These are phyloP conservation scores for Trichechus manatus DNA, from an alignment of 2,113 vertebrate species.

Conservation along the genomic window DNA sequence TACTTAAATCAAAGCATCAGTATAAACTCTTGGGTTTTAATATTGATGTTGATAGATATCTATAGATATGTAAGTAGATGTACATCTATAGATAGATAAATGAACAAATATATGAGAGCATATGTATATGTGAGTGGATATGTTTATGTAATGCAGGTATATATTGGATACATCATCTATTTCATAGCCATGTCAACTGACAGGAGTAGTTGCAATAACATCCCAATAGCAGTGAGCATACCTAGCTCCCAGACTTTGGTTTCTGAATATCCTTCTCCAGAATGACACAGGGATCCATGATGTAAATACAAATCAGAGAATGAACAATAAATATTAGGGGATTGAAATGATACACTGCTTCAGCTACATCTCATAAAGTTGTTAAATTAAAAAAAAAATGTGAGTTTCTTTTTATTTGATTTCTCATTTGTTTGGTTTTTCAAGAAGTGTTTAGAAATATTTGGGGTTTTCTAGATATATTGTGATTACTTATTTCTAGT, in stretches of 20 bases:
- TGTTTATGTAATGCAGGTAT: neutral
- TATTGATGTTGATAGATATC: neutral
- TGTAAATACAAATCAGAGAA: neutral
- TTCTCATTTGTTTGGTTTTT: neutral
- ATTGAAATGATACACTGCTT: neutral
- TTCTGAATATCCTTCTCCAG: neutral
- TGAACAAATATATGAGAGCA: too few relatives aligned
- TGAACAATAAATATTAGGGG: neutral
- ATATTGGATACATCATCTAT: neutral
- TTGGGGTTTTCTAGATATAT: neutral
- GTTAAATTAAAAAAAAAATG: neutral
- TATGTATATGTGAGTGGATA: neutral
- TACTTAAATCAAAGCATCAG: neutral
- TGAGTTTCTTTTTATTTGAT: neutral
- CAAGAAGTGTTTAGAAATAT: neutral
- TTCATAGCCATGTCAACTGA: neutral
- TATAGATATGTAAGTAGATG: too few relatives aligned
- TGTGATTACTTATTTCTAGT: neutral
- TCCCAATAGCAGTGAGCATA: neutral
- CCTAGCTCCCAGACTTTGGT: neutral
- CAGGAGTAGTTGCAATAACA: neutral
- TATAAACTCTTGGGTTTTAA: neutral
- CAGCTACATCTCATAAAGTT: neutral
- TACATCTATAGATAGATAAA: too few relatives aligned
- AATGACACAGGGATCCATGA: neutral